Percentiles rank a stretch among this genome's conserved stretches.
Conservation (phyloP, 2,113 vertebrate genomes). For the Sminthopsis crassicaudata region DNA sequence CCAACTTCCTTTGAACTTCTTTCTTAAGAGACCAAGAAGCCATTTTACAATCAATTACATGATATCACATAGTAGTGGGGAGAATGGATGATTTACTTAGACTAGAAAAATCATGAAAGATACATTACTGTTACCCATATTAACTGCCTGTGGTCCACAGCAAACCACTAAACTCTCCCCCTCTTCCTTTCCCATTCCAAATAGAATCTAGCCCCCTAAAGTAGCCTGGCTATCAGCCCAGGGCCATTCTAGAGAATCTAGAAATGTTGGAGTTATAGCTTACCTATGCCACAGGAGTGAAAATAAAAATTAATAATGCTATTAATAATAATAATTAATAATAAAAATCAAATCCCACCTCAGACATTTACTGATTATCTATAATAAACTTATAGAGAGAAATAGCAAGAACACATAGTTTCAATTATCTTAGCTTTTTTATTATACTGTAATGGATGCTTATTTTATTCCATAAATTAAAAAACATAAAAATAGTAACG, state of each 20-base stretch:
- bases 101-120: background rate
- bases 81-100: background rate
- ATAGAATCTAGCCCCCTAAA: background rate
- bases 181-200: background rate
- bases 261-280: background rate
- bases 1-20: background rate
- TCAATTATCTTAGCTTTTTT: background rate
- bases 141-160: background rate
- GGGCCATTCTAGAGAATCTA: background rate
- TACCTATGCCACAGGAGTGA: too few relatives aligned
- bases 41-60: background rate
- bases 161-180: background rate
- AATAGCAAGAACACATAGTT: background rate
- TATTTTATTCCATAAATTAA: background rate
- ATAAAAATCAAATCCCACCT: too few relatives aligned
- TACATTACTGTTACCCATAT: background rate
- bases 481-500: background rate
- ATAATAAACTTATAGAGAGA: background rate
- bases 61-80: background rate
- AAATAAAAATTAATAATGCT: too few relatives aligned
- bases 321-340: background rate
- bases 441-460: background rate
- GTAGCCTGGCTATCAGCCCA: background rate
- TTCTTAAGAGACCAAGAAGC: background rate
- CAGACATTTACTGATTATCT: too few relatives aligned